Evolutionary conservation across 2,797 vertebrate genomes (phyloP).

Genomic region (Acipenser transmontanus): DNA sequence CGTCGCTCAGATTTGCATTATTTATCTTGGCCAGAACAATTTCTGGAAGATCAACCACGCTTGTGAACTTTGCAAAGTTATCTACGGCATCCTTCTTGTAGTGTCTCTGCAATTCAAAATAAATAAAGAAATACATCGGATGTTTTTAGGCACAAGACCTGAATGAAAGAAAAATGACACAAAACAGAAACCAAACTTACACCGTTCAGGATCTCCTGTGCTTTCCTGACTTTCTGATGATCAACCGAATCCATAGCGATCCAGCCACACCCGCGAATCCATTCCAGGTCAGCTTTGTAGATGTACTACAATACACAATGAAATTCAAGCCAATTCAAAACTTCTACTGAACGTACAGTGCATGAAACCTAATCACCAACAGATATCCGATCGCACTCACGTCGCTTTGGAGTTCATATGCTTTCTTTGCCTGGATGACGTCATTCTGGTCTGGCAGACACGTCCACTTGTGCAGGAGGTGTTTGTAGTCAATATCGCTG

Average conservation of each 20-base stretch:
- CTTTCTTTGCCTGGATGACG: conserved; percentile 71
- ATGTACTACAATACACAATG: conserved; percentile 54
- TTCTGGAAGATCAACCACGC: conserved; percentile 82
- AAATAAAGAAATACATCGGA: no score
- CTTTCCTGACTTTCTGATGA: conserved; percentile 81
- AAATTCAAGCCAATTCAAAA: background rate
- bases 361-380: no score
- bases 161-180: background rate
- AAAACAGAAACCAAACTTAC: conserved; percentile 46
- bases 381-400: conserved; percentile 53
- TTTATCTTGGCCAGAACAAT: conserved; percentile 80
- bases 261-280: conserved; percentile 93
- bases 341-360: background rate
- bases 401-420: conserved; percentile 78
- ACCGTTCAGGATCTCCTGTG: conserved; percentile 84
- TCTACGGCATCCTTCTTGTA: conserved; percentile 81
- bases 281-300: conserved; percentile 92
- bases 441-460: conserved; percentile 79
- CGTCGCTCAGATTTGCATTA: conserved; percentile 85
- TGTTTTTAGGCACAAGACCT: background rate
- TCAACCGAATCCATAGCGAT: conserved; percentile 83
- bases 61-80: conserved; percentile 72
- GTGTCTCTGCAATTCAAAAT: conserved; percentile 59
- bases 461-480: conserved; percentile 71
- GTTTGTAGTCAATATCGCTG: conserved; percentile 67